phyloP scores from a whole-genome alignment of 2,888 invertebrate genomes.

The Melinaea marsaeus region DNA sequence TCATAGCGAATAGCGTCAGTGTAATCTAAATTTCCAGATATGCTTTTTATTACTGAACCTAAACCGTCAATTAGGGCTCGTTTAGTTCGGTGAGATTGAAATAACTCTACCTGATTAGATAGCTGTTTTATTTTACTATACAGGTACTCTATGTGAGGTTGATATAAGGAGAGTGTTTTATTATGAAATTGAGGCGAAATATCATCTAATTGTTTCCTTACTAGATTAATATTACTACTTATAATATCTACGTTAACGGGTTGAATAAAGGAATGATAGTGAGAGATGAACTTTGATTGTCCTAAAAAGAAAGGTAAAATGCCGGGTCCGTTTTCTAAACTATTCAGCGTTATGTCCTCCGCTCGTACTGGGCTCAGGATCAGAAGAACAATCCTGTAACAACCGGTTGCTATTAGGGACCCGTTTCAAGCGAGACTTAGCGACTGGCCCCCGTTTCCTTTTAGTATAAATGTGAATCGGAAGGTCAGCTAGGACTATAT shows the following conservation, averaged over 20 bases:
- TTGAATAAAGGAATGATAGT: not conserved
- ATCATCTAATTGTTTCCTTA: not conserved
- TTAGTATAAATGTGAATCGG: too few relatives aligned
- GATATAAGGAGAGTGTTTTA: not conserved
- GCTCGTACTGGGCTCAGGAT: too few relatives aligned
- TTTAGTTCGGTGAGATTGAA: slow-evolving; percentile 11
- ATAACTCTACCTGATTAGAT: not conserved
- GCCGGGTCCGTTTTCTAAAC: too few relatives aligned
- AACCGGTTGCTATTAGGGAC: too few relatives aligned
- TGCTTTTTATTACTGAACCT: slow-evolving; percentile 15
- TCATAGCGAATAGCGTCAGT: slow-evolving; percentile 15
- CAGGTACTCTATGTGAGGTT: not conserved
- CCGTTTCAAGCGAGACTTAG: too few relatives aligned
- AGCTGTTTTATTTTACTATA: not conserved
- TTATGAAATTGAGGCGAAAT: not conserved
- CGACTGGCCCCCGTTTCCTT: too few relatives aligned
- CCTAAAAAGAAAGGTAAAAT: too few relatives aligned
- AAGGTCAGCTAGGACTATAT: too few relatives aligned
- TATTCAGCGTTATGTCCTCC: too few relatives aligned
- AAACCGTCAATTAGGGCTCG: slow-evolving; percentile 14
- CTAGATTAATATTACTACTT: not conserved
- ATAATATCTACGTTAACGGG: not conserved
- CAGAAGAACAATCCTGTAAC: too few relatives aligned
- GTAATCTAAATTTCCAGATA: slow-evolving; percentile 19
- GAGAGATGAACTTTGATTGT: not conserved